Evolutionary conservation across 2,113 vertebrate genomes (phyloP).

Genomic region (Microtus pennsylvanicus): DNA sequence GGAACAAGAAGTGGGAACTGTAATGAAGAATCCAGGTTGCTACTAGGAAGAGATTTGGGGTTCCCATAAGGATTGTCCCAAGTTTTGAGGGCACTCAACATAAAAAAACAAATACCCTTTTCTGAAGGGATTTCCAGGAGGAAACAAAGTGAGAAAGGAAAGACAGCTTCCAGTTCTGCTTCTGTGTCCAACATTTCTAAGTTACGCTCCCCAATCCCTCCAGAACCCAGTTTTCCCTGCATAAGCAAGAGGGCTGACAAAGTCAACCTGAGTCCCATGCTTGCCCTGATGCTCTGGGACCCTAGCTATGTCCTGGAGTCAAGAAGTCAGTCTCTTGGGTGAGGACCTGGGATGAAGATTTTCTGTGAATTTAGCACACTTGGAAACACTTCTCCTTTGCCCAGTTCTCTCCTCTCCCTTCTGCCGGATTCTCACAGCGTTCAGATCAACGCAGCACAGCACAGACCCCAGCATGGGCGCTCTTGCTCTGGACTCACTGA

Average conservation of each 20-base stretch:
- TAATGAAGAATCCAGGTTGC: background rate
- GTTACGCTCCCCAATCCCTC: constrained; percentile 18
- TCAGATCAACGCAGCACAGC: background rate
- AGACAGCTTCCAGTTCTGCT: background rate
- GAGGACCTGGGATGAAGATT: background rate
- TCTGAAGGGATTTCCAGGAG: constrained; percentile 27
- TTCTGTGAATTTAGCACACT: background rate
- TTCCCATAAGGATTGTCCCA: background rate
- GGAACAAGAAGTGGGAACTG: too few species aligned
- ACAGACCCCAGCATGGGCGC: background rate
- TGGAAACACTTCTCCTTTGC: background rate
- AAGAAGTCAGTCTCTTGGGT: background rate
- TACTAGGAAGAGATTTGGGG: background rate
- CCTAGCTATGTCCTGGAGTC: background rate
- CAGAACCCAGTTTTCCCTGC: background rate
- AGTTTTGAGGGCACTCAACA: background rate
- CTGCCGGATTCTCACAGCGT: background rate
- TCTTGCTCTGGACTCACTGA: background rate
- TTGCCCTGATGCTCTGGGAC: background rate
- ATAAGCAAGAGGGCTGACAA: constrained; percentile 6
- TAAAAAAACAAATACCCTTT: background rate
- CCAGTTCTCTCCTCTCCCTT: background rate
- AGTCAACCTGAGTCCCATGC: background rate
- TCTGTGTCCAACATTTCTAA: background rate
- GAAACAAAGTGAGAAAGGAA: background rate